Evolutionary conservation across 23 tunicate genomes (phyloP).

Genomic region (Clavelina lepadiformis): DNA sequence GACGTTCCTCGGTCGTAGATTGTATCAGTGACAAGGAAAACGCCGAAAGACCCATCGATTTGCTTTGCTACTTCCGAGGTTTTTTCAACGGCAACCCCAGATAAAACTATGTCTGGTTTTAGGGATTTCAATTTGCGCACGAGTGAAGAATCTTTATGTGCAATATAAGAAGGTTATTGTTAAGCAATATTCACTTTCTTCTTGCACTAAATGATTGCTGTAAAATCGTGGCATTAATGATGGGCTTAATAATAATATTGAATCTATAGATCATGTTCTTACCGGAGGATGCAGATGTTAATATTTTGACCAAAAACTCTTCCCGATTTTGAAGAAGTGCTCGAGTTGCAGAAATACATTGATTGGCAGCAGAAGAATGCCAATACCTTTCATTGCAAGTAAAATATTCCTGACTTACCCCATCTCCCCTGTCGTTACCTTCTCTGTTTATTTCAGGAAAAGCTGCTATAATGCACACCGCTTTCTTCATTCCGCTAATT

Average conservation of each 20-base stretch:
- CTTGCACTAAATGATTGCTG: too few species aligned
- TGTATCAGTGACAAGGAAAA: constrained; percentile 28
- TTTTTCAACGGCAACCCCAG: constrained; percentile 2
- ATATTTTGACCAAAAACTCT: constrained; percentile 17
- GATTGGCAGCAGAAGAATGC: constrained; percentile 20
- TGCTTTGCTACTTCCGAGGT: background rate
- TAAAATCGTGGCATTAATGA: background rate
- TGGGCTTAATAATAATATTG: background rate
- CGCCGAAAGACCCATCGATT: constrained; percentile 14
- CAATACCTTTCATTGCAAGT: constrained; percentile 5
- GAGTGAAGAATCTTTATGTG: constrained; percentile 13
- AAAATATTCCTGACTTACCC: too few species aligned
- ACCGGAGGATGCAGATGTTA: constrained; percentile 36
- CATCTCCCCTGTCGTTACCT: too few species aligned
- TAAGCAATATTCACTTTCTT: background rate
- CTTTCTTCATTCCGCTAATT: too few species aligned
- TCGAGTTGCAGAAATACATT: constrained; percentile 15
- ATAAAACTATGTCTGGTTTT: constrained; percentile 15
- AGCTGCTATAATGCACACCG: too few species aligned
- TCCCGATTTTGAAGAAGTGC: constrained; percentile 3
- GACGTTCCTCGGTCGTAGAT: constrained; percentile 26
- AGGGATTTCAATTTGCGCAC: background rate
- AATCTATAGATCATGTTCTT: background rate
- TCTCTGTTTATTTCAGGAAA: too few species aligned
- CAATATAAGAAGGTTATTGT: background rate